Conservation (phyloP, 2,113 vertebrate species). For the Anseranas semipalmata region DNA sequence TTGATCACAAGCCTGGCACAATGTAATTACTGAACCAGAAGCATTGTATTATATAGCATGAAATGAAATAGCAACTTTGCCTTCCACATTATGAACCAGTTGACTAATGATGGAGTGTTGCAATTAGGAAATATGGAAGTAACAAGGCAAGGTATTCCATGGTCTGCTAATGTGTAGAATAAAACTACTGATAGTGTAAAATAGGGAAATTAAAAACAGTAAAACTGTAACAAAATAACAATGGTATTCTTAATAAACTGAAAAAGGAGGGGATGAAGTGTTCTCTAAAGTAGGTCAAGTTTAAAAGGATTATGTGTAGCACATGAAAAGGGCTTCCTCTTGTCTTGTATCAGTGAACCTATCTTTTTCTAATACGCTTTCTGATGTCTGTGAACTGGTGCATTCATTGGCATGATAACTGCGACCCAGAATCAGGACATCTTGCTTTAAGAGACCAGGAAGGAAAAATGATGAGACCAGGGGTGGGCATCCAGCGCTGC, state of each 20-base stretch:
- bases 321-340: not conserved
- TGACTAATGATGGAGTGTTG: conserved; percentile 71
- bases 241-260: conserved; percentile 16
- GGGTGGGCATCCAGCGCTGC: not conserved
- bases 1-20: conserved; percentile 60
- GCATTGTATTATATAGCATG: conserved; percentile 61
- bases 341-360: not conserved
- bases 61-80: conserved; percentile 67
- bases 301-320: not conserved
- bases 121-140: conserved; percentile 68
- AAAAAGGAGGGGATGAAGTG: not conserved
- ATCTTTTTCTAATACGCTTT: not conserved
- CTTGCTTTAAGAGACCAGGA: not conserved
- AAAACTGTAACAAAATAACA: conserved; percentile 40
- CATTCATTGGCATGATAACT: not conserved
- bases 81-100: conserved; percentile 48
- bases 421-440: not conserved
- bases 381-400: not conserved
- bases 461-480: not conserved
- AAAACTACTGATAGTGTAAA: conserved; percentile 42
- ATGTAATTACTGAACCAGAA: conserved; percentile 71
- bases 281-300: not conserved
- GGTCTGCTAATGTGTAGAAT: conserved; percentile 38
- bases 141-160: conserved; percentile 46
- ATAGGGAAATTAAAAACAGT: conserved; percentile 56